phyloP scores from a whole-genome alignment of 2,888 invertebrate genomes.

The Byasa hedistus region DNA sequence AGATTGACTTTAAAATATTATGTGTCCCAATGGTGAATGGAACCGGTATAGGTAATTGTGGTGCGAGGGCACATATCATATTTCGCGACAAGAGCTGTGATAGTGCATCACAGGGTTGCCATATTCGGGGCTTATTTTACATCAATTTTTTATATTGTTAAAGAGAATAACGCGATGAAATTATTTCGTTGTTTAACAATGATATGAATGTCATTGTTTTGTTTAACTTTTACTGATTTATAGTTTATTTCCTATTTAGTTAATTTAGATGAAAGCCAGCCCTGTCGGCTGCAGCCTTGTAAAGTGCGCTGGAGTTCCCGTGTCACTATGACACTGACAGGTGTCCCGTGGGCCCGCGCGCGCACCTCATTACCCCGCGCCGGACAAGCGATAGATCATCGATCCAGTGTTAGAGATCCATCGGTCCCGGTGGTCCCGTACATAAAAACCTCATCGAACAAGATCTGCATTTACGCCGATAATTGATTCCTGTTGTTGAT shows the following conservation, averaged over 20 bases:
- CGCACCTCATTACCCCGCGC: conserved; percentile 55
- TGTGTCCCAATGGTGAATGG: conserved; percentile 26
- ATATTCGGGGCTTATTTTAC: not conserved
- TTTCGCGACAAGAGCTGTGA: conserved; percentile 61
- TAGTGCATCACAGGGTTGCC: conserved; percentile 42
- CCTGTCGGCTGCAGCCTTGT: conserved; percentile 51
- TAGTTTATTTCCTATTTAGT: not conserved
- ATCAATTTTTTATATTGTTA: no score
- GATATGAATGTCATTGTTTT: not conserved
- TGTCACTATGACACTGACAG: conserved; percentile 73
- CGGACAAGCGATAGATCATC: conserved; percentile 66
- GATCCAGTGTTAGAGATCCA: conserved; percentile 69
- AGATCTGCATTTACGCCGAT: conserved; percentile 59
- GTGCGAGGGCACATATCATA: conserved; percentile 58
- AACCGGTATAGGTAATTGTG: conserved; percentile 34
- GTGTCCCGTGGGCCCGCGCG: conserved; percentile 66
- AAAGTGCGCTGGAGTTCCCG: conserved; percentile 65
- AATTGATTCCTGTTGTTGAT: conserved; percentile 51
- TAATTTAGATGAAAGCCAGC: conserved; percentile 15
- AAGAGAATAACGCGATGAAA: no score
- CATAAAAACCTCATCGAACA: conserved; percentile 46
- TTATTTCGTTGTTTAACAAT: no score
- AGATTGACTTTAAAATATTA: conserved; percentile 25
- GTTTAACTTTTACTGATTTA: not conserved
- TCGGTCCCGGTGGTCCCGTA: conserved; percentile 63